Evolutionary conservation across 1,140 invertebrate genomes (phyloP).

Genomic region (Aphelenchoides fujianensis): DNA sequence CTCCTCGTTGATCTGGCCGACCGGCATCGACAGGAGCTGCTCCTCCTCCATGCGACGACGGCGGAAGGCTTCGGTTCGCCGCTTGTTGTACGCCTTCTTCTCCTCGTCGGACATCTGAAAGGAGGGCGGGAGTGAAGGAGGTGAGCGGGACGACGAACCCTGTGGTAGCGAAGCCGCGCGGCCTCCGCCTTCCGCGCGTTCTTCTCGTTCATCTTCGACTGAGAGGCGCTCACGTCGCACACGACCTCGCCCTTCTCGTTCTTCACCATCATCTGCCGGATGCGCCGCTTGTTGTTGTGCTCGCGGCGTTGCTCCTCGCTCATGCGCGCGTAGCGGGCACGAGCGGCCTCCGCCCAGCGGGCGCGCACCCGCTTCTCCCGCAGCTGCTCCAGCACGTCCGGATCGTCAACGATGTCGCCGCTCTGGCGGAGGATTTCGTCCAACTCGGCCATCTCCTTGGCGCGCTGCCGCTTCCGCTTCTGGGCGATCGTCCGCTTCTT

Average conservation of each 20-base stretch:
- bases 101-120: constrained; percentile 25
- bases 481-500: constrained; percentile 42
- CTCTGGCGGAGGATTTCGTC: constrained; percentile 39
- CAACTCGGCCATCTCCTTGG: constrained; percentile 44
- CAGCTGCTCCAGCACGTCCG: constrained; percentile 42
- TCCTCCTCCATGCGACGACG: constrained; percentile 48
- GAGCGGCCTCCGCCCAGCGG: constrained; percentile 44
- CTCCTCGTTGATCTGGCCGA: constrained; percentile 42
- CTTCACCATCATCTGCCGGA: constrained; percentile 39
- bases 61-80: constrained; percentile 44
- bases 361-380: constrained; percentile 44
- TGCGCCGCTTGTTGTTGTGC: constrained; percentile 42
- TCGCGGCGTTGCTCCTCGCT: constrained; percentile 36
- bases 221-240: constrained; percentile 18
- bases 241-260: constrained; percentile 35
- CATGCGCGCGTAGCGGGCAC: constrained; percentile 27
- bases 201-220: constrained; percentile 40
- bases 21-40: constrained; percentile 41
- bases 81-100: constrained; percentile 46
- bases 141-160: not conserved
- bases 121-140: not conserved
- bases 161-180: constrained; percentile 39
- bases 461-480: constrained; percentile 43
- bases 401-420: constrained; percentile 45
- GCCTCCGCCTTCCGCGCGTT: constrained; percentile 44